These are phyloP conservation scores for Dolichoris vasculosae DNA, from an alignment of 1,140 invertebrate genomes.

Conservation along the genomic window DNA sequence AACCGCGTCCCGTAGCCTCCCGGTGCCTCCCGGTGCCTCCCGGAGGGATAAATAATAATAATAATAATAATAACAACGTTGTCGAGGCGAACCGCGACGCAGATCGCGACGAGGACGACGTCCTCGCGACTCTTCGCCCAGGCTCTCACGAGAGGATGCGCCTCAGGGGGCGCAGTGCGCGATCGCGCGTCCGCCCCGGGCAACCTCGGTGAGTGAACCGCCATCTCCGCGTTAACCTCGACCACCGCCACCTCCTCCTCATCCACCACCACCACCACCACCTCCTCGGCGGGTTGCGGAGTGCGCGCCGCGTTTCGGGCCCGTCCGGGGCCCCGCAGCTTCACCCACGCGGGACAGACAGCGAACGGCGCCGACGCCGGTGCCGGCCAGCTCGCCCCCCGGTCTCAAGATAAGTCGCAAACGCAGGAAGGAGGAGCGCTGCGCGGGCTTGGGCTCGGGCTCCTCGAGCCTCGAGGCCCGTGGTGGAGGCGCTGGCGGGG, in stretches of 20 bases:
- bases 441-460: slow-evolving; percentile 45
- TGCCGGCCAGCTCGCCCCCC: slow-evolving; percentile 47
- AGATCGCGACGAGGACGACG: too few relatives aligned
- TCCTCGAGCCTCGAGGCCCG: slow-evolving; percentile 51
- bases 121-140: background rate
- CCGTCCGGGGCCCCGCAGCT: background rate
- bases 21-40: too few relatives aligned
- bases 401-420: slow-evolving; percentile 52
- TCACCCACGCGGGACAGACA: background rate
- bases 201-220: slow-evolving; percentile 7
- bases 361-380: background rate
- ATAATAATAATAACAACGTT: too few relatives aligned
- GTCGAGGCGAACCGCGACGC: background rate
- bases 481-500: slow-evolving; percentile 28
- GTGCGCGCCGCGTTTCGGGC: background rate
- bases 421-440: slow-evolving; percentile 52
- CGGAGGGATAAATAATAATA: too few relatives aligned
- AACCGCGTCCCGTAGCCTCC: too few relatives aligned
- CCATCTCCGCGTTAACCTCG: too few relatives aligned
- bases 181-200: background rate
- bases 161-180: background rate
- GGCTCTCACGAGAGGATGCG: background rate
- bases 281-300: background rate
- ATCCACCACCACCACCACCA: too few relatives aligned
- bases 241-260: too few relatives aligned